Evolutionary conservation across 1,140 invertebrate species (phyloP).

Genomic region (Drosophila fuyamai): DNA sequence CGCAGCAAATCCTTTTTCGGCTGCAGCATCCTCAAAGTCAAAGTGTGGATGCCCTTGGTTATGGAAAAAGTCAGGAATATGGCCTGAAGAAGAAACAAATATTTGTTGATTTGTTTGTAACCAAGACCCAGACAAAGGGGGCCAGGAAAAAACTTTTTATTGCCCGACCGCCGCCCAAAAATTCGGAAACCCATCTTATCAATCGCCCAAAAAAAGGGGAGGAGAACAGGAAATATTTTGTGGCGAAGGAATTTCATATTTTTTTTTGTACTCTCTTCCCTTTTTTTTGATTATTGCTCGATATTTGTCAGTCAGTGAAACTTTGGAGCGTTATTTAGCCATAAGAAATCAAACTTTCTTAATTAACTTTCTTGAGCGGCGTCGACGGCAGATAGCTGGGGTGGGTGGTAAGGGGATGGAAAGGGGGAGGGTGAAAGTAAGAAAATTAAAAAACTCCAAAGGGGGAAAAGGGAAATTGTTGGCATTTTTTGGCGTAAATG

Average conservation of each 20-base stretch:
- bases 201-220: slow-evolving; percentile 38
- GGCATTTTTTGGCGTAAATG: slow-evolving; percentile 11
- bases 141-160: slow-evolving; percentile 65
- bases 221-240: slow-evolving; percentile 40
- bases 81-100: slow-evolving; percentile 51
- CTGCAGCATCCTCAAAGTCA: slow-evolving; percentile 27
- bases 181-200: slow-evolving; percentile 44
- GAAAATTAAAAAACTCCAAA: slow-evolving; percentile 39
- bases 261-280: slow-evolving; percentile 34
- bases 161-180: slow-evolving; percentile 15
- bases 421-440: slow-evolving; percentile 12
- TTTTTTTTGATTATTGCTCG: slow-evolving; percentile 56
- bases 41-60: slow-evolving; percentile 33
- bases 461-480: slow-evolving; percentile 5
- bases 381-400: slow-evolving; percentile 22
- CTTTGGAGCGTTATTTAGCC: slow-evolving; percentile 80
- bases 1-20: slow-evolving; percentile 7
- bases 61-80: slow-evolving; percentile 12
- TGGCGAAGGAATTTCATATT: slow-evolving; percentile 40
- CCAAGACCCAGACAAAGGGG: slow-evolving; percentile 52
- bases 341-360: slow-evolving; percentile 82
- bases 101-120: slow-evolving; percentile 75
- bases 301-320: slow-evolving; percentile 68
- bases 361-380: slow-evolving; percentile 76
- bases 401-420: slow-evolving; percentile 7